phyloP scores from a whole-genome alignment of 2,888 invertebrate species.

The Limnephilus marmoratus region DNA sequence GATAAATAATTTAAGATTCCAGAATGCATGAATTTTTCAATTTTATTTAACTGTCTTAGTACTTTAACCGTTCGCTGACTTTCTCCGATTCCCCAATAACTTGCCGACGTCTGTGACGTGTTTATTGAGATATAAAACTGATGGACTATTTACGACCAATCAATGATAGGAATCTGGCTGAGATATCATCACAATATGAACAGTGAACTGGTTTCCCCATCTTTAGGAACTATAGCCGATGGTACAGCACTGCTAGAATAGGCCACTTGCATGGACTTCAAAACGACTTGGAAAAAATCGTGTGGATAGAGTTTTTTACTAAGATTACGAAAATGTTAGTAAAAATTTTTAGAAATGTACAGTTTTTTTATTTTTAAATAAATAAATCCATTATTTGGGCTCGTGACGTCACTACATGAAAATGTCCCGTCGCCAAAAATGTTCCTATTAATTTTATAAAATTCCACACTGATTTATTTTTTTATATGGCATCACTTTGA shows the following conservation, averaged over 20 bases:
- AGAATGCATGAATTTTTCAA: background rate
- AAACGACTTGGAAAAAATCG: too few species aligned
- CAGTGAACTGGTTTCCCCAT: background rate
- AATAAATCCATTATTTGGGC: too few species aligned
- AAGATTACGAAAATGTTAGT: too few species aligned
- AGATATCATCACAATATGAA: background rate
- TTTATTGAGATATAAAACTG: conserved; percentile 2
- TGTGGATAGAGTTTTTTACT: too few species aligned
- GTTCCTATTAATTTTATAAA: too few species aligned
- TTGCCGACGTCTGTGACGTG: background rate
- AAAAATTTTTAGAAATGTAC: too few species aligned
- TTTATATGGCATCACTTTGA: too few species aligned
- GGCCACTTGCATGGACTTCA: too few species aligned
- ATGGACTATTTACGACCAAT: conserved; percentile 2
- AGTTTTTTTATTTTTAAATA: too few species aligned
- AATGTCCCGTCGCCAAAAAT: too few species aligned
- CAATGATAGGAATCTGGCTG: background rate
- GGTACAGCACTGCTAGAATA: background rate
- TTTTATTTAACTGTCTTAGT: background rate
- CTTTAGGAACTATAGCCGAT: background rate
- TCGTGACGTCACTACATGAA: too few species aligned
- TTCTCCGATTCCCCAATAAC: background rate
- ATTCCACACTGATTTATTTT: too few species aligned
- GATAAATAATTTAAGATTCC: background rate
- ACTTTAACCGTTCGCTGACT: background rate